phyloP scores from a whole-genome alignment of 2,797 vertebrate species.

The Petrocephalus schoutedeni region DNA sequence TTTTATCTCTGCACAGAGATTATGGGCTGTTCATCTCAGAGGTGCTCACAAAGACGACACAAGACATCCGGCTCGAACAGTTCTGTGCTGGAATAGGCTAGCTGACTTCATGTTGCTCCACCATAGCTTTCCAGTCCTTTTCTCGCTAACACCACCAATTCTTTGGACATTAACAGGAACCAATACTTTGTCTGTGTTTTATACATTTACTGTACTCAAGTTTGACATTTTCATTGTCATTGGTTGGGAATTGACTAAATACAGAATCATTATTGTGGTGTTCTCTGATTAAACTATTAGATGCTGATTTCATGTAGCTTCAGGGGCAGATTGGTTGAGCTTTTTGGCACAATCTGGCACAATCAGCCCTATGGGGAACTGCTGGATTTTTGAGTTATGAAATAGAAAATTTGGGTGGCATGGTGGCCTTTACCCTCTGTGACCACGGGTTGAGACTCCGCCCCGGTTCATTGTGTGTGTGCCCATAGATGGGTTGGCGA shows the following conservation, averaged over 20 bases:
- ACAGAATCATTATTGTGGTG: background rate
- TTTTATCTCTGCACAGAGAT: constrained; percentile 36
- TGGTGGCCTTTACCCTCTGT: background rate
- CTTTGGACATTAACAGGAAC: background rate
- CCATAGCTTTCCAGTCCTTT: background rate
- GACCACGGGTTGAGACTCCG: background rate
- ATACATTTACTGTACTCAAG: background rate
- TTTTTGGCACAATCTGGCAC: background rate
- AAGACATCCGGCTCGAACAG: background rate
- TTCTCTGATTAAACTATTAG: background rate
- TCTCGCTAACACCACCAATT: background rate
- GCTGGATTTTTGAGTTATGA: background rate
- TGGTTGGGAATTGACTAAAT: background rate
- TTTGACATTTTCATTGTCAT: background rate
- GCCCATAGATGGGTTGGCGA: background rate
- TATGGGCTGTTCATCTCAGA: background rate
- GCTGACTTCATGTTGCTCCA: background rate
- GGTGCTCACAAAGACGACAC: background rate
- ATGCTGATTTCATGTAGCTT: background rate
- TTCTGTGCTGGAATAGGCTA: background rate
- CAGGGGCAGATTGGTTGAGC: background rate
- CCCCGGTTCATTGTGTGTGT: background rate
- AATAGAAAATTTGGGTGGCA: background rate
- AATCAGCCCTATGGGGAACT: background rate
- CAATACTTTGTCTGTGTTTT: background rate